Conservation (phyloP, 2,888 invertebrate species). For the Digitonthophagus gazella region DNA sequence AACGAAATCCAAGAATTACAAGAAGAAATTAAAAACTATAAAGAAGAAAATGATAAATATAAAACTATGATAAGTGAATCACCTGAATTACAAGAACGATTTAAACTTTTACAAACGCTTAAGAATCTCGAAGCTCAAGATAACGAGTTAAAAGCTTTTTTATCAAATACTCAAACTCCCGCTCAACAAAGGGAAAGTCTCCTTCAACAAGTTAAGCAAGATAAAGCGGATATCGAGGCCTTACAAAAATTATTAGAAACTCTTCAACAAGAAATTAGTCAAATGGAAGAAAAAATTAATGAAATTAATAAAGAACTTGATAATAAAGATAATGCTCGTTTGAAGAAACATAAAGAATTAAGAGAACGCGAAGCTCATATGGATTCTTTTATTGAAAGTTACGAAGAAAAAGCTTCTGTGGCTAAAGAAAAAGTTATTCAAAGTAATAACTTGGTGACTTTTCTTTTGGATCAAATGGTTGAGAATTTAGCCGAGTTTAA, state of each 20-base stretch:
- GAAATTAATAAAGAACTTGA: constrained; percentile 37
- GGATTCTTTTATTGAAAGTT: constrained; percentile 29
- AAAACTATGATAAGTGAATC: constrained; percentile 35
- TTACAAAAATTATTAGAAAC: constrained; percentile 34
- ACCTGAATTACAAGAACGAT: constrained; percentile 34
- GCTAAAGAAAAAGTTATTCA: constrained; percentile 22
- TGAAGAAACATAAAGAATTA: constrained; percentile 38
- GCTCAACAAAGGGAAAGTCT: constrained; percentile 39
- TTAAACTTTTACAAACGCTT: constrained; percentile 34
- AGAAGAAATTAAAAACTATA: constrained; percentile 34
- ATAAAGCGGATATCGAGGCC: constrained; percentile 38
- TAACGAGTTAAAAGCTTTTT: constrained; percentile 33
- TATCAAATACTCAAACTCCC: constrained; percentile 37
- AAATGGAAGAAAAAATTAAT: constrained; percentile 33
- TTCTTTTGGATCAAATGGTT: constrained; percentile 31
- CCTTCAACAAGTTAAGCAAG: constrained; percentile 37
- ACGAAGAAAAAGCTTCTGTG: constrained; percentile 22
- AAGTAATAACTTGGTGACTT: constrained; percentile 26
- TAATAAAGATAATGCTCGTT: constrained; percentile 36
- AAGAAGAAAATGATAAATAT: constrained; percentile 34
- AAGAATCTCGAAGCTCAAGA: constrained; percentile 33
- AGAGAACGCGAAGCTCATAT: constrained; percentile 37
- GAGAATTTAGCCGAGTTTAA: constrained; percentile 33
- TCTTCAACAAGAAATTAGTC: constrained; percentile 33
- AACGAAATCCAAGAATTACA: constrained; percentile 34